Evolutionary conservation across 2,888 invertebrate genomes (phyloP).

Genomic region (Phorcus lineatus): DNA sequence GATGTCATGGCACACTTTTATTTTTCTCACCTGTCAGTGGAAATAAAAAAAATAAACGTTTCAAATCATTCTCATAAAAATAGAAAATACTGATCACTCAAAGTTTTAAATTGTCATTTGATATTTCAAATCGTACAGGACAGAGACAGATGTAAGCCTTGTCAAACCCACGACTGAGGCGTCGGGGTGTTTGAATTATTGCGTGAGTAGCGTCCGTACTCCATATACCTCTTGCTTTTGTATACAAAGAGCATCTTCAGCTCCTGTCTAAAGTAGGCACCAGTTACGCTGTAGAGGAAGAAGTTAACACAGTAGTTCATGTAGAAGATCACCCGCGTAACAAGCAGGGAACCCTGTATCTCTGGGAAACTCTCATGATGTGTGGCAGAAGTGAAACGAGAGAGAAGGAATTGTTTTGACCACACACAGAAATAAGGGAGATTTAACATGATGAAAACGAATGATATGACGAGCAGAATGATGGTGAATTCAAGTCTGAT

Average conservation of each 20-base stretch:
- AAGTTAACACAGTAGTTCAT: constrained; percentile 72
- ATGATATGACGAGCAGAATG: constrained; percentile 69
- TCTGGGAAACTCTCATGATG: not conserved
- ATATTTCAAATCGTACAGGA: not conserved
- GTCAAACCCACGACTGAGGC: constrained; percentile 27
- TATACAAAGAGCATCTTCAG: constrained; percentile 49
- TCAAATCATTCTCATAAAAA: no score
- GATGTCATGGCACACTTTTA: no score
- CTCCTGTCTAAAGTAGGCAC: constrained; percentile 66
- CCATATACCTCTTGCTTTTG: constrained; percentile 29
- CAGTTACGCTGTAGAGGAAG: constrained; percentile 70
- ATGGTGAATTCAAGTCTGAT: constrained; percentile 69
- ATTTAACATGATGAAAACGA: constrained; percentile 70
- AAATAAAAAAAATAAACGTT: no score
- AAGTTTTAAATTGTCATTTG: not conserved
- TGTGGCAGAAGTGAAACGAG: not conserved
- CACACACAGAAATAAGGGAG: constrained; percentile 70
- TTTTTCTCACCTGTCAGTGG: no score
- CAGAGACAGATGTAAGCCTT: not conserved
- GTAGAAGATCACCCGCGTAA: constrained; percentile 67
- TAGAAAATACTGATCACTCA: not conserved
- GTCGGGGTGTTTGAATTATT: constrained; percentile 19
- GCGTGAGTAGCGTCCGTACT: constrained; percentile 28
- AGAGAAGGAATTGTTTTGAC: constrained; percentile 48
- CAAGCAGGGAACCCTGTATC: constrained; percentile 50